Percentiles rank a stretch among this genome's conserved stretches.
Conservation (phyloP, 2,888 invertebrate species). For the Eledona agricola region DNA sequence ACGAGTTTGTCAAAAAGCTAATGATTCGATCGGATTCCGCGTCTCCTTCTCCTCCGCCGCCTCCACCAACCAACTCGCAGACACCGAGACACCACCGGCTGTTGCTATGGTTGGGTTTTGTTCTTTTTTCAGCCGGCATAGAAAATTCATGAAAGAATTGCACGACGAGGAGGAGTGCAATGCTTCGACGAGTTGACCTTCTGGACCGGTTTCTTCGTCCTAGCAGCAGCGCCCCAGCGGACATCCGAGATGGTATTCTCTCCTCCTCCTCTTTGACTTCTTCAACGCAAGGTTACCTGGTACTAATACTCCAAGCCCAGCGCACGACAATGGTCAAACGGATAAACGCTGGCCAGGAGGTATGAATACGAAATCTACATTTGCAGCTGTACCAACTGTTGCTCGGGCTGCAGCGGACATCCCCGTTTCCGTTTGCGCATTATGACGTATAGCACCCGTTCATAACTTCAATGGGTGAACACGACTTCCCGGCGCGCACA, state of each 20-base stretch:
- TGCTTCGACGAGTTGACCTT: conserved; percentile 34
- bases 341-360: conserved; percentile 27
- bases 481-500: conserved; percentile 38
- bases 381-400: conserved; percentile 47
- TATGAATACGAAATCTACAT: conserved; percentile 39
- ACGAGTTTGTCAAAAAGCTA: too few relatives aligned
- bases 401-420: conserved; percentile 43
- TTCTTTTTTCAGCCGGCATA: conserved; percentile 7
- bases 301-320: conserved; percentile 17
- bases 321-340: conserved; percentile 13
- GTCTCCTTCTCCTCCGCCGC: neutral
- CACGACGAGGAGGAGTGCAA: conserved; percentile 32
- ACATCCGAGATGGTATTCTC: conserved; percentile 22
- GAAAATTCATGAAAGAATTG: conserved; percentile 19
- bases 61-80: neutral
- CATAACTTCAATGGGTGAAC: conserved; percentile 42
- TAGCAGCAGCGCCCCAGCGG: conserved; percentile 20
- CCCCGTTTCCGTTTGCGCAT: conserved; percentile 43
- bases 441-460: conserved; percentile 46
- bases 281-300: conserved; percentile 25
- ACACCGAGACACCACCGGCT: too few relatives aligned
- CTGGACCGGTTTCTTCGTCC: conserved; percentile 36
- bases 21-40: too few relatives aligned
- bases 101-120: conserved; percentile 12
- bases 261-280: too few relatives aligned